phyloP scores from a whole-genome alignment of 35 echinoderm and acorn worm species.

The Apostichopus parvimensis region DNA sequence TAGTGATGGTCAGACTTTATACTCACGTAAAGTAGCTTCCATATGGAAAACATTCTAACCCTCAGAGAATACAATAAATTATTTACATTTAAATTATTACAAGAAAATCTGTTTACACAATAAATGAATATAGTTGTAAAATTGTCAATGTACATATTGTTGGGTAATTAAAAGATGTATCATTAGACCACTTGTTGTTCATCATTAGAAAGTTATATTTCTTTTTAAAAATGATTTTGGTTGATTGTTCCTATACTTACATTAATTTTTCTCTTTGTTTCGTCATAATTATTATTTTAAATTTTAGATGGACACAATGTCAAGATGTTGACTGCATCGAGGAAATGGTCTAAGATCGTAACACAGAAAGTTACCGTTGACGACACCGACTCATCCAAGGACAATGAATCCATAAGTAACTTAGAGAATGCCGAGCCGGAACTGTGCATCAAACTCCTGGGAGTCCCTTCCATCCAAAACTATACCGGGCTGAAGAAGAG shows the following conservation, averaged over 20 bases:
- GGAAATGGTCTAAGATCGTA: conserved; percentile 28
- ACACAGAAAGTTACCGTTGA: not conserved
- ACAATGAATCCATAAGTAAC: conserved; percentile 9
- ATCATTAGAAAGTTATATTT: too few relatives aligned
- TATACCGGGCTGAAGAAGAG: conserved; percentile 90
- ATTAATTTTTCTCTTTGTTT: too few relatives aligned
- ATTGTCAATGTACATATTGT: too few relatives aligned
- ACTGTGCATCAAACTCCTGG: conserved; percentile 92
- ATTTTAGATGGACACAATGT: not conserved
- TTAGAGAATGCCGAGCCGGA: conserved; percentile 95
- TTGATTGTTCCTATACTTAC: too few relatives aligned
- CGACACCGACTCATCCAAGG: not conserved
- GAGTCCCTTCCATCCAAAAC: conserved; percentile 84
- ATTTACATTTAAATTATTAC: not conserved
- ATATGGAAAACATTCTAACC: too few relatives aligned
- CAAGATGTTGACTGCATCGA: not conserved
- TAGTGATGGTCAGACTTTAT: too few relatives aligned
- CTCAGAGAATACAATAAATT: not conserved
- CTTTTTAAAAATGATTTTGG: too few relatives aligned
- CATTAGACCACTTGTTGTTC: too few relatives aligned
- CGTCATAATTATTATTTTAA: not conserved
- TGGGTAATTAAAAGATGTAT: too few relatives aligned
- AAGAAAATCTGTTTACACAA: too few relatives aligned
- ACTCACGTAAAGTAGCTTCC: too few relatives aligned
- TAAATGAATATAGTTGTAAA: too few relatives aligned